Base-by-base conservation (phyloP, 2,888 invertebrate species). In the Thysanoteuthis rhombus region DNA sequence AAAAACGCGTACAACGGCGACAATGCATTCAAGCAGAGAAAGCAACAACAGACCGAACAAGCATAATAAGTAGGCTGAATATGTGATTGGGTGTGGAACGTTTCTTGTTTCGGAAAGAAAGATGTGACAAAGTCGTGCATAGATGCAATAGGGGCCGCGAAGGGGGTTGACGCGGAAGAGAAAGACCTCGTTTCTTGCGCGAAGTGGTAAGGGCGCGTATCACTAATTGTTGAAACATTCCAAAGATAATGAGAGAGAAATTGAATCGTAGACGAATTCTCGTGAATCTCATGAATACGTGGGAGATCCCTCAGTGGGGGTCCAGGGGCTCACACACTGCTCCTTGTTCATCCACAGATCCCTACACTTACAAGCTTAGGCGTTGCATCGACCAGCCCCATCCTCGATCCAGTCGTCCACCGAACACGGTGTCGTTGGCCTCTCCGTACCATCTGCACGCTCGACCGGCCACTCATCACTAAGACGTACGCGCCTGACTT, bases 401-500 rank as follows among this genome's bases (percentile, higher is more conserved):
- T 8, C 75, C 75, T n/a, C 10, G 10, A 32, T n/a, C n/a, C 75
- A 8, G 2, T 12, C 12, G 6, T 10, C 32, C 19, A 8, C 75
- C 75, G 75, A 75, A 75, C 75, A n/a, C 8, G 10, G n/a, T 19
- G 75, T 10, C n/a, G 12, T 75, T n/a, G 75, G 75, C 75, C 75
- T 75, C 75, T 75, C 75, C 75, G 75, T 75, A n/a, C 75, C 75
- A 75, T 75, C 75, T 75, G 75, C 32, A 75, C 75, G 75, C 32
- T 75, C 75, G 75, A 75, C 8, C 75, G 75, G 75, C 8, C 75
- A 75, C 75, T n/a, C 75, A 75, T 75, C 75, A 75, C 75, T 2
- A 75, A 75, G 75, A 75, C 75, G n/a, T 75, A 75, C 75, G 75
- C 75, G 75, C 75, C 75, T 75, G 75, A 75, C 75, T 75, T n/a